phyloP scores from a whole-genome alignment of 2,888 invertebrate genomes.

The Corbicula japonica region DNA sequence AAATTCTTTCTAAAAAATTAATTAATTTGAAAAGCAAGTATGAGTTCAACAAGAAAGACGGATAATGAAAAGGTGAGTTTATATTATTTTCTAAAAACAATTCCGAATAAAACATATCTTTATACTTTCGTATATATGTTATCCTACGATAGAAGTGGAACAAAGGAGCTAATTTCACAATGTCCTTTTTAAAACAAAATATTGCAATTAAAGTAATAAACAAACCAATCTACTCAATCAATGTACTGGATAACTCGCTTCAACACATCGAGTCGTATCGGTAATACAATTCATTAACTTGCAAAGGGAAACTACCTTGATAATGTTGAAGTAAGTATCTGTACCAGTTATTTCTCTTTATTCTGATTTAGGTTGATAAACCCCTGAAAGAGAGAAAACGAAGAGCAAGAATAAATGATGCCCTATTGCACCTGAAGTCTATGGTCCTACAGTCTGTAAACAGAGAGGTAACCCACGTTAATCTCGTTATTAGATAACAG shows the following conservation, averaged over 20 bases:
- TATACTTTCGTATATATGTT: too few species aligned
- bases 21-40: not conserved
- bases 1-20: not conserved
- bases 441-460: slow-evolving; percentile 48
- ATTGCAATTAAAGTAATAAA: too few species aligned
- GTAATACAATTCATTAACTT: not conserved
- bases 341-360: not conserved
- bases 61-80: slow-evolving; percentile 4
- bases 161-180: too few species aligned
- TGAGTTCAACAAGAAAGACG: not conserved
- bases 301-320: not conserved
- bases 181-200: too few species aligned
- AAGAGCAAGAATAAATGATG: slow-evolving; percentile 56
- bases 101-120: too few species aligned
- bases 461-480: slow-evolving; percentile 28
- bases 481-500: too few species aligned
- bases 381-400: slow-evolving; percentile 50
- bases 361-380: slow-evolving; percentile 21
- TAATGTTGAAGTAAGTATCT: not conserved
- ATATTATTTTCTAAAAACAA: too few species aligned
- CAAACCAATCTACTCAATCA: too few species aligned
- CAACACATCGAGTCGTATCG: not conserved
- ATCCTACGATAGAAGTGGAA: too few species aligned
- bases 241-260: not conserved
- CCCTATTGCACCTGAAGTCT: slow-evolving; percentile 50